Evolutionary conservation across 2,888 invertebrate genomes (phyloP), one percentile per base, ranked within the genome.

Genomic region (Andrena chrysosceles): DNA sequence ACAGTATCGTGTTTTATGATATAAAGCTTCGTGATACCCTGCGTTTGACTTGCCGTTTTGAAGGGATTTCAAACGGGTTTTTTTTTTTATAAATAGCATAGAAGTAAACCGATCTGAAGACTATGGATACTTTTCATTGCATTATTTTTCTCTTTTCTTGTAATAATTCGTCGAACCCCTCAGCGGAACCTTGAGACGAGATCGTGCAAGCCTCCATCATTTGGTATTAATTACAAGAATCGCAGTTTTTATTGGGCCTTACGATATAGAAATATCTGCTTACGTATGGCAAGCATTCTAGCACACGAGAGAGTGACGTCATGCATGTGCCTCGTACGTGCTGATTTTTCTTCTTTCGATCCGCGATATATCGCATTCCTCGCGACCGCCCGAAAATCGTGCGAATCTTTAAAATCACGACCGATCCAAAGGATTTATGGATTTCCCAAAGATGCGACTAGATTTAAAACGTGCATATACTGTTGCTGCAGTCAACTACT

Each of bases 181-280:
- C 4, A 13, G 48, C 3, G 20, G 5, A 35, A 48, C 35, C 33
- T 35, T 7, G 10, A 16, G 8, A 16, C 42, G 56, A 23, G 52
- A 63, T 42, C 26, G 0, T 10, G 6, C 35, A 23, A n/a, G 10
- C 26, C 60, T 70, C 20, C 13, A 48, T 60, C 60, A 26, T 26
- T 29, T 31, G 59, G 48, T 74, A 74, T 81, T 74, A 70, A 70
- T 81, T 81, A 74, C 72, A 73, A 81, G 68, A 66, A 80, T 69
- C 48, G 73, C 42, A 6, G 52, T 56, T 74, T 81, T 81, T 70
- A 67, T 74, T 81, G 69, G 60, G 70, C 70, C 68, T 74, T 81
- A 74, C 83, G 77, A 82, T 82, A 82, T 83, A 83, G 83, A 82
- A 83, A 82, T 83, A 83, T 83, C 83, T 82, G 83, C 83, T 83